phyloP scores from a whole-genome alignment of 2,113 vertebrate genomes.

The Uria lomvia region DNA sequence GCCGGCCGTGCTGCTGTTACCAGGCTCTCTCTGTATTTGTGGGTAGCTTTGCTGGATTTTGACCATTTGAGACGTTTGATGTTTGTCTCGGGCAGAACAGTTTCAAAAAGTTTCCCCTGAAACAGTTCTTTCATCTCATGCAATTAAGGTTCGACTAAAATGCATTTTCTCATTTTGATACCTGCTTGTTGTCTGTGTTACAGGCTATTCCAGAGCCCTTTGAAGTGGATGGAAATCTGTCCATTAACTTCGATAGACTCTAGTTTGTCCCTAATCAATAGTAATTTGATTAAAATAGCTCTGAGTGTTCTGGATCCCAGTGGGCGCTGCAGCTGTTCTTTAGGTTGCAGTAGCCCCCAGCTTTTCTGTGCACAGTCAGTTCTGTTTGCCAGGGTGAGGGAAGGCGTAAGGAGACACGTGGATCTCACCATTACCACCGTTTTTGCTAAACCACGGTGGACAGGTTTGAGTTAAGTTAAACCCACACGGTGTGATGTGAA shows the following conservation, averaged over 20 bases:
- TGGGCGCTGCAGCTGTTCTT: not conserved
- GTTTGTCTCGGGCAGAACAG: not conserved
- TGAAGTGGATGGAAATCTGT: constrained; percentile 53
- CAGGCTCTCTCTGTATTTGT: not conserved
- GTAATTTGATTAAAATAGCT: constrained; percentile 64
- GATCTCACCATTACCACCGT: fast-evolving
- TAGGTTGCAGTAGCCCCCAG: not conserved
- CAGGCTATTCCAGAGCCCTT: constrained; percentile 24
- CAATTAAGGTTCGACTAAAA: constrained; percentile 15
- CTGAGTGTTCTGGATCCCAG: constrained; percentile 22
- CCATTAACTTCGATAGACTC: constrained; percentile 51
- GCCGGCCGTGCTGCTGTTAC: not conserved
- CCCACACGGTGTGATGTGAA: not conserved
- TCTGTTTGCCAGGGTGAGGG: not conserved
- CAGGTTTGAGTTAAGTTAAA: not conserved
- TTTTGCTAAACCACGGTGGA: not conserved
- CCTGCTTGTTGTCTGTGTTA: not conserved
- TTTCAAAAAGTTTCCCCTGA: not conserved
- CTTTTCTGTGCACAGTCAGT: not conserved
- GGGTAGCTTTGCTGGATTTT: not conserved
- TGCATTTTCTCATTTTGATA: constrained; percentile 21
- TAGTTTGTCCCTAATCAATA: constrained; percentile 50
- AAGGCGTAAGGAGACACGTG: not conserved
- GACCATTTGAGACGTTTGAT: not conserved
- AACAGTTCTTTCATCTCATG: constrained; percentile 29